Evolutionary conservation across 2,113 vertebrate genomes (phyloP), one percentile per base, ranked within the genome.

Genomic region (Bubo blakistoni): DNA sequence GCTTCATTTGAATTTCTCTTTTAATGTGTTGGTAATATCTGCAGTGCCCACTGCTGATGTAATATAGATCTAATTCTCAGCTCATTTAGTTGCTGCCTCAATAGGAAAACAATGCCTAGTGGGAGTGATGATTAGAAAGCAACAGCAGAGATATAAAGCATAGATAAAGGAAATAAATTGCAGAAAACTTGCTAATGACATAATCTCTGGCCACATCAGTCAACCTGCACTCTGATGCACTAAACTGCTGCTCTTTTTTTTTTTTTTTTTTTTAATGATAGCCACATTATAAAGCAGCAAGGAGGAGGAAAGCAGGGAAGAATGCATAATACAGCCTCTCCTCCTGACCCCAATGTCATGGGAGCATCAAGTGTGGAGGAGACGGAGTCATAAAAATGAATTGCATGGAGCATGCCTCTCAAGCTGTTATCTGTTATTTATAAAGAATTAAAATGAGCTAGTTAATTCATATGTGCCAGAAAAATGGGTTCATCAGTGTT

Each of bases 81-180:
- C 90, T 97, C 91, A 83, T 97, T 98, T 97, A 97, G 95, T 72
- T 76, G 71, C 81, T 95, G 79, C 96, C 94, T 97, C 95, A 51
- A 70, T 63, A 94, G 96, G 76, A 95, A 74, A 97, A 97, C 92
- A 96, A 80, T 63, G 85, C 96, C 96, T 95, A 57, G 91, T 96
- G 97, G 94, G 96, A 97, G 97, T 26, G 95, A 96, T 96, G 97
- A 98, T 98, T 97, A 97, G 97, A 95, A 94, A 97, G 83, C 80
- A 97, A 85, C 92, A 92, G 96, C 74, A 86, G 92, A 96, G 81
- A 88, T 51, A 95, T 1, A 18, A 94, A 78, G 79, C 54, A n/a
- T 46, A 86, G 94, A 86, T 94, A 98, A 95, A 94, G 34, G 85
- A 92, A 92, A 94, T 94, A 83, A 89, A 81, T 89, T 67, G 82